phyloP scores from a whole-genome alignment of 2,113 vertebrate genomes.

The Echinops telfairi region DNA sequence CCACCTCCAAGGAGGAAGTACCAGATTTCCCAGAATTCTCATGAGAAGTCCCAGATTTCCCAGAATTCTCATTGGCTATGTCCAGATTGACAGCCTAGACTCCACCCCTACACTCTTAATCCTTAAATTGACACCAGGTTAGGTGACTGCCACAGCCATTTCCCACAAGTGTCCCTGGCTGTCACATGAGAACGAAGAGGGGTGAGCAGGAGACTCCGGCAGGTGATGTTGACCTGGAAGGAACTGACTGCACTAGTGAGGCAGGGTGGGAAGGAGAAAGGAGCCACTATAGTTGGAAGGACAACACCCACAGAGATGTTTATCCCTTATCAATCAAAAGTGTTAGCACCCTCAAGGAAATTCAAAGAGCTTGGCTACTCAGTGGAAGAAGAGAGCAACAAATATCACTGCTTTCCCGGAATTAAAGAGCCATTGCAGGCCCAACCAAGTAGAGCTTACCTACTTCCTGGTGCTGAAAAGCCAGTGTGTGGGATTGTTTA shows the following conservation, averaged over 20 bases:
- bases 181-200: background rate
- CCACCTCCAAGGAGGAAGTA: too few species aligned
- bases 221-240: background rate
- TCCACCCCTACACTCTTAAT: too few species aligned
- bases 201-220: background rate
- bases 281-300: background rate
- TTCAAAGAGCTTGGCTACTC: background rate
- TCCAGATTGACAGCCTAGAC: too few species aligned
- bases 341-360: background rate
- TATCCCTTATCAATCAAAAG: background rate
- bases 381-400: background rate
- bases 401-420: background rate
- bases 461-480: background rate
- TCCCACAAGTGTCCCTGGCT: background rate
- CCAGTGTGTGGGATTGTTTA: background rate
- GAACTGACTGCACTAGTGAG: background rate
- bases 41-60: too few species aligned
- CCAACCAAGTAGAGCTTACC: background rate
- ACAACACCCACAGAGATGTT: background rate
- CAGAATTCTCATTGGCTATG: too few species aligned
- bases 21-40: too few species aligned
- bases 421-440: background rate
- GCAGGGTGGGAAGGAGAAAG: background rate
- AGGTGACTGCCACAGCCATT: background rate
- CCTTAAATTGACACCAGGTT: too few species aligned